A percentile compares a stretch with the other conserved stretches of the same genome.
Conservation (phyloP, 2,113 vertebrate species). For the Peromyscus californicus region DNA sequence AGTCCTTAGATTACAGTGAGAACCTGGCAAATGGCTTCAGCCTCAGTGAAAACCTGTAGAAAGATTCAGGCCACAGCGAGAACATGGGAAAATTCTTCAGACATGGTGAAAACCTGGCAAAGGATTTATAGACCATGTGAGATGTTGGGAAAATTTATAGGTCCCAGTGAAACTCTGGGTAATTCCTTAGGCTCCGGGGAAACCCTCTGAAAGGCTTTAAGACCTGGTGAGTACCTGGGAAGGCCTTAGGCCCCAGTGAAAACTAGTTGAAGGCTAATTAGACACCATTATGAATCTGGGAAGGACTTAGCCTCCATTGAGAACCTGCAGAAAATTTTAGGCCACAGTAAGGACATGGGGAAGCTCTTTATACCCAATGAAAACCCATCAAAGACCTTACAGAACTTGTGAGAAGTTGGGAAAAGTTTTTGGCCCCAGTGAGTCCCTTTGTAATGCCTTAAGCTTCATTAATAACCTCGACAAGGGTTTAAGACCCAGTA, state of each 20-base stretch:
- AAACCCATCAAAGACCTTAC: not conserved
- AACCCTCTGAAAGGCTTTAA: not conserved
- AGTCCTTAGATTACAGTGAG: not conserved
- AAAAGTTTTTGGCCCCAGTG: not conserved
- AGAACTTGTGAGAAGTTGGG: not conserved
- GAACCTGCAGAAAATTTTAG: not conserved
- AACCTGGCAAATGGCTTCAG: not conserved
- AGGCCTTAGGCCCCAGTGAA: not conserved
- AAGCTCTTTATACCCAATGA: not conserved
- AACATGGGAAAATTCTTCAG: not conserved
- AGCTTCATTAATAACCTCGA: no score
- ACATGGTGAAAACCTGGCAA: not conserved
- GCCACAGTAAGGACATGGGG: not conserved
- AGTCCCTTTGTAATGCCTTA: not conserved
- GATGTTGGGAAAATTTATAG: not conserved
- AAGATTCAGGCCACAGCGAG: not conserved
- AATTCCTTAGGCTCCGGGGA: not conserved
- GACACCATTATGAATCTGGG: not conserved
- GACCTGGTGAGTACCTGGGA: not conserved
- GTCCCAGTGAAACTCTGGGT: not conserved
- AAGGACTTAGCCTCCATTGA: not conserved
- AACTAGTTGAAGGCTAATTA: not conserved
- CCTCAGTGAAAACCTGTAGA: not conserved
- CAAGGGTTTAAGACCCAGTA: no score
- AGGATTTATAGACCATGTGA: not conserved